A percentile compares a stretch with the other conserved stretches of the same genome.
phyloP scores from a whole-genome alignment of 2,113 vertebrate species.

The Oxyruncus cristatus region DNA sequence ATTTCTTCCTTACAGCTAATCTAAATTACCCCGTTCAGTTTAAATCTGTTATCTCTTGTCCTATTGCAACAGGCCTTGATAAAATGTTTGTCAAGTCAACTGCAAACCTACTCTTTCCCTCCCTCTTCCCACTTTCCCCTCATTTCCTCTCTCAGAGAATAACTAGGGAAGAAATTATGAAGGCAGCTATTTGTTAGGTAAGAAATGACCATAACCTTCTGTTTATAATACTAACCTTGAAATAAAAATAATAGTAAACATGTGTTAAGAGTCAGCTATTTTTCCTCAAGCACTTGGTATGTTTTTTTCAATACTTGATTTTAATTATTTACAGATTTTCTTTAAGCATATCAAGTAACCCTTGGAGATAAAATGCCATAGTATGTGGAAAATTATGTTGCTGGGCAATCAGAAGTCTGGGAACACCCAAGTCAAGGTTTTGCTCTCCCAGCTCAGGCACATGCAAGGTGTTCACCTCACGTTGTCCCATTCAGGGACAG shows the following conservation, averaged over 20 bases:
- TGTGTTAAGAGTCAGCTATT: neutral
- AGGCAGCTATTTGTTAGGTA: neutral
- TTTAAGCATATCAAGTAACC: neutral
- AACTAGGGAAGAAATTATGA: neutral
- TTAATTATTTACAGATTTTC: neutral
- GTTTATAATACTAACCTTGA: neutral
- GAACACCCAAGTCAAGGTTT: neutral
- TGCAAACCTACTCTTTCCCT: neutral
- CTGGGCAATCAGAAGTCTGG: neutral
- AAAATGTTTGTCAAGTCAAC: neutral
- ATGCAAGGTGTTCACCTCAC: fast-evolving
- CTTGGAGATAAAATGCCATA: neutral
- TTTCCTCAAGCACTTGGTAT: neutral
- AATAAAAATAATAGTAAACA: neutral
- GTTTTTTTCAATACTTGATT: neutral
- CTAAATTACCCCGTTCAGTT: neutral
- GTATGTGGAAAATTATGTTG: neutral
- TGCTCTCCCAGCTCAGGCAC: neutral
- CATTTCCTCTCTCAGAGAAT: neutral
- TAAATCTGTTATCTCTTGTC: neutral
- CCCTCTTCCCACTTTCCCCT: neutral
- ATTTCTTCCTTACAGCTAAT: neutral
- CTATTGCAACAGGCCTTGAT: neutral
- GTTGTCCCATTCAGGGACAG: neutral
- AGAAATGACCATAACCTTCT: neutral